Evolutionary conservation across 2,888 invertebrate species (phyloP).

Genomic region (Archips xylosteana): DNA sequence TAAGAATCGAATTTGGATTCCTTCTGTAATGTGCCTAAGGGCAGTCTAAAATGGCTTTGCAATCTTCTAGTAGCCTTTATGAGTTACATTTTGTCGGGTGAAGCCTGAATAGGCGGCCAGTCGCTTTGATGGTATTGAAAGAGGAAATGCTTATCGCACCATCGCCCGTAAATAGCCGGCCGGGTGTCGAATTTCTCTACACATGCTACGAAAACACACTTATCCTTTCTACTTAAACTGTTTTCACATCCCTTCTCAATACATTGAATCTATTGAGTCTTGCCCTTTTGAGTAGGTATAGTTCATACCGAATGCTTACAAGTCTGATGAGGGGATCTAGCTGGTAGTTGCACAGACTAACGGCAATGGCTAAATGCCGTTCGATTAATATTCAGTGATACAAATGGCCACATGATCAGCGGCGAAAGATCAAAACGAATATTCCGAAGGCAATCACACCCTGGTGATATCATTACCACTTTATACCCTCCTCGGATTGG

Average conservation of each 20-base stretch:
- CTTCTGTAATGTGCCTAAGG: conserved; percentile 54
- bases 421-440: conserved; percentile 42
- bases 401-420: conserved; percentile 11
- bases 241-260: conserved; percentile 74
- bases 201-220: conserved; percentile 80
- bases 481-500: conserved; percentile 77
- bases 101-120: conserved; percentile 78
- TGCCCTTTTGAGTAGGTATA: conserved; percentile 61
- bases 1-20: conserved; percentile 39
- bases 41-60: conserved; percentile 66
- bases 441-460: conserved; percentile 51
- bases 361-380: conserved; percentile 7
- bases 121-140: conserved; percentile 82
- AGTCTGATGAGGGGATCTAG: conserved; percentile 11
- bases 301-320: conserved; percentile 16
- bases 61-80: conserved; percentile 75
- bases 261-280: conserved; percentile 71
- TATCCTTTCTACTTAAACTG: conserved; percentile 81
- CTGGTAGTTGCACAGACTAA: conserved; percentile 17
- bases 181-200: conserved; percentile 80
- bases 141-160: conserved; percentile 83
- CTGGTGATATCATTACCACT: conserved; percentile 70
- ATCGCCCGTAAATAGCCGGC: conserved; percentile 80
- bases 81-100: conserved; percentile 74
- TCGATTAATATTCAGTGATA: conserved; percentile 21